A percentile compares a stretch with the other conserved stretches of the same genome.
Evolutionary conservation across 2,113 vertebrate species (phyloP).

Genomic region (Triplophysa dalaica): DNA sequence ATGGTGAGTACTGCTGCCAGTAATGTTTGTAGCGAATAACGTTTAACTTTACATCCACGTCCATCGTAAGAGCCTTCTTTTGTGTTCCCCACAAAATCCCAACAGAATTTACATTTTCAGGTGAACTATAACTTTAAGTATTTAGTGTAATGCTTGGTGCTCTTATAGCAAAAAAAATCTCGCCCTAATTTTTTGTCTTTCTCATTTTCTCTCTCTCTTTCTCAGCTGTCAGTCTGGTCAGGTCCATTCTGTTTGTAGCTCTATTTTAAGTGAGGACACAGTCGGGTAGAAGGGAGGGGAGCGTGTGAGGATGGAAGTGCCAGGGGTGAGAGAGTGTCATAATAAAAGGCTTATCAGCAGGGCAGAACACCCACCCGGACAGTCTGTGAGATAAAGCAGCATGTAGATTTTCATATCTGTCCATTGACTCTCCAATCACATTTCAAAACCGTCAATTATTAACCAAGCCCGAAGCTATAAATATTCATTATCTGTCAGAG

Average conservation of each 20-base stretch:
- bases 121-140: slow-evolving; percentile 1
- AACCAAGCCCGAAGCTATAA: slow-evolving; percentile 23
- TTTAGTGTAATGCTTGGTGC: slow-evolving; percentile 1
- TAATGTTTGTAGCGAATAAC: no score
- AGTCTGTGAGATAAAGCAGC: slow-evolving; percentile 21
- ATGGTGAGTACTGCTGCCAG: no score
- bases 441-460: slow-evolving; percentile 23
- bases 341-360: slow-evolving; percentile 47
- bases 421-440: slow-evolving; percentile 18
- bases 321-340: slow-evolving; percentile 20
- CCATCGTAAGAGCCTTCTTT: no score
- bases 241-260: slow-evolving; percentile 38
- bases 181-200: not conserved
- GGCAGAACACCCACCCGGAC: slow-evolving; percentile 31
- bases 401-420: slow-evolving; percentile 7
- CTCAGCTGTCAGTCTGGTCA: slow-evolving; percentile 42
- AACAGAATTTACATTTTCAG: no score
- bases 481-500: slow-evolving; percentile 30
- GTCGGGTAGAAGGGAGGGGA: slow-evolving; percentile 2
- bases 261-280: slow-evolving; percentile 46
- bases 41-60: no score
- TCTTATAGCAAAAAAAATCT: not conserved
- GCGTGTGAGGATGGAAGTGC: slow-evolving; percentile 12
- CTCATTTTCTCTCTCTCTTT: not conserved
- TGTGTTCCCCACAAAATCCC: no score